Percentiles rank a stretch among this genome's conserved stretches.
Evolutionary conservation across 2,113 vertebrate species (phyloP).

Genomic region (Poicephalus gulielmi): DNA sequence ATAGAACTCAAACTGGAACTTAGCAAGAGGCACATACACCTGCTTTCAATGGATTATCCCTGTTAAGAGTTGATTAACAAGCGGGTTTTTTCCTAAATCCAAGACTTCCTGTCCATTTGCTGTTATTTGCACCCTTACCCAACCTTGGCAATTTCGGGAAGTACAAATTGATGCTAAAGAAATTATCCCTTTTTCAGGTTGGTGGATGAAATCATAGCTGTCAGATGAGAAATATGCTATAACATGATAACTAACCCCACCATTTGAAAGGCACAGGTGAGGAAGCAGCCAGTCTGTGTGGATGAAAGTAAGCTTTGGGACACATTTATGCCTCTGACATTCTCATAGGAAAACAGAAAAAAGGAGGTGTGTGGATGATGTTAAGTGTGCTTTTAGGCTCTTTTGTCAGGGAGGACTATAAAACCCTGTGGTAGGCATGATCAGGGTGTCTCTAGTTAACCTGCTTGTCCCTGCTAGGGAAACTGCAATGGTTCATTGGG

Average conservation of each 20-base stretch:
- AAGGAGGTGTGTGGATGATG: background rate
- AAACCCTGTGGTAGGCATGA: background rate
- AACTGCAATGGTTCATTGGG: background rate
- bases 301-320: background rate
- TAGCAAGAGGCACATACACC: background rate
- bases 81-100: background rate
- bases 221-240: background rate
- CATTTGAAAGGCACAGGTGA: background rate
- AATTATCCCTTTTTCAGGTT: background rate
- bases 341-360: background rate
- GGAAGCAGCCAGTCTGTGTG: background rate
- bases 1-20: background rate
- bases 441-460: background rate
- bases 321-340: background rate
- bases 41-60: background rate
- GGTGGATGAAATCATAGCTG: background rate
- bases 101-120: background rate
- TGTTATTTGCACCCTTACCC: background rate
- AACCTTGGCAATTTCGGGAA: background rate
- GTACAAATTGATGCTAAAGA: background rate
- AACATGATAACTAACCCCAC: background rate
- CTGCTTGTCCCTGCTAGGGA: background rate
- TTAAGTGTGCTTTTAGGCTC: background rate
- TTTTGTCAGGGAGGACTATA: background rate
- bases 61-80: background rate